Evolutionary conservation across 1,140 invertebrate species (phyloP), one percentile per base, ranked within the genome.

Genomic region (Drosophila fuyamai): DNA sequence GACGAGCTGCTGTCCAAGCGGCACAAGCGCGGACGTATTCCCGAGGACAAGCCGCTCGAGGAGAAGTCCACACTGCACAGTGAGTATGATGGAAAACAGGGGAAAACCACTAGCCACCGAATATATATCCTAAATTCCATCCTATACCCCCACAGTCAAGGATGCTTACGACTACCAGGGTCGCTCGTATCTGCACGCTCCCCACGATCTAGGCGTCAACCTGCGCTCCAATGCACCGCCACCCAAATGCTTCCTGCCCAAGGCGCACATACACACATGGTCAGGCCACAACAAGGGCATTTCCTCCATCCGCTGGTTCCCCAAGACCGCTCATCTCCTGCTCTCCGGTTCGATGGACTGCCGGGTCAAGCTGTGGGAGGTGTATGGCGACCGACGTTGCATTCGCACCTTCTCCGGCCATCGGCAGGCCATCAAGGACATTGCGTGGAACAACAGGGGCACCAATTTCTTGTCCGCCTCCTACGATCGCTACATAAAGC

Each of bases 361-460:
- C 79, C 96, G 98, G 82, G 97, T 99, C 32, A 99, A 99, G 94
- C 93, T 99, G 29, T 99, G 98, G 98, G 98, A 99, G 94, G 98
- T 99, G 0, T 99, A 99, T 92, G 98, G 98, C 67, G 97, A 99
- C 51, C 94, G 98, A 68, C 95, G 98, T 57, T 98, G 98, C 91
- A 94, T 99, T n/a, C 94, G 98, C 57, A 99, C 99, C 0, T 99
- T 99, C 93, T 96, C 96, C 80, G 99, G 99, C 0, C 99, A 99
- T 94, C 95, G 97, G 72, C 98, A 99, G 93, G 98, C 98, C 40
- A 98, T 99, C 0, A 93, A 98, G 63, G 99, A 99, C 93, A 95
- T 99, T 72, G 97, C 96, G 90, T 99, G 99, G 93, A 99, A 99
- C 91, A 99, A 99, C 92, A 94, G 94, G 63, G 99, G 99, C 1